These are phyloP conservation scores for Chrysoperla carnea DNA, from an alignment of 1,140 invertebrate genomes.

Conservation along the genomic window DNA sequence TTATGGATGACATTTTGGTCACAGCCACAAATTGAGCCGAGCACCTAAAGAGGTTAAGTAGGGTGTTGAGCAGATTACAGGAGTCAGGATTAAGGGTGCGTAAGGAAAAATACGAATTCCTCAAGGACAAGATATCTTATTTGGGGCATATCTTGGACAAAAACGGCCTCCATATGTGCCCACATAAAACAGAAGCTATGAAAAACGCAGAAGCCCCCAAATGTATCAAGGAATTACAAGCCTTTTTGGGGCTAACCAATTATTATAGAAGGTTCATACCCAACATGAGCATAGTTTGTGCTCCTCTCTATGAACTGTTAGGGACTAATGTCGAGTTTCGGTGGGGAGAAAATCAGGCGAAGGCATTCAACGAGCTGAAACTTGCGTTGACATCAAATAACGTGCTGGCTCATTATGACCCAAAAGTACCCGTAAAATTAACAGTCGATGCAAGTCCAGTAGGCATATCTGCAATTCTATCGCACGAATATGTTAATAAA, in stretches of 20 bases:
- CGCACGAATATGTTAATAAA: conserved; percentile 14
- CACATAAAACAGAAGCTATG: too few relatives aligned
- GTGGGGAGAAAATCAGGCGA: conserved; percentile 1
- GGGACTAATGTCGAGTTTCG: not conserved
- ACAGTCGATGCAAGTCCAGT: conserved; percentile 21
- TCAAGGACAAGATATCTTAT: too few relatives aligned
- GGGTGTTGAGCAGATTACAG: conserved; percentile 6
- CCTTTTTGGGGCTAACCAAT: conserved; percentile 21
- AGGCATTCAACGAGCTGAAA: conserved; percentile 10
- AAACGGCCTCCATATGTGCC: too few relatives aligned
- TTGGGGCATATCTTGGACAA: too few relatives aligned
- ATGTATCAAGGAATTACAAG: conserved; percentile 17
- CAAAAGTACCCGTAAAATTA: conserved; percentile 14
- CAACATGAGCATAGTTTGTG: conserved; percentile 8
- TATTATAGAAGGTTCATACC: conserved; percentile 19
- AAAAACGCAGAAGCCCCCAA: too few relatives aligned
- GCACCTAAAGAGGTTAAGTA: conserved; percentile 9
- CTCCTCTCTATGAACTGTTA: conserved; percentile 5
- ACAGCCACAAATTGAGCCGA: conserved; percentile 9
- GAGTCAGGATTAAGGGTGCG: conserved; percentile 6
- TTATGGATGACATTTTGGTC: conserved; percentile 21
- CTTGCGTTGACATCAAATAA: conserved; percentile 8
- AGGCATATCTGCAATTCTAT: conserved; percentile 20
- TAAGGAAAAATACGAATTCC: conserved; percentile 10
- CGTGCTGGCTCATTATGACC: conserved; percentile 18